Evolutionary conservation across 2,797 vertebrate genomes (phyloP).

Genomic region (Protosalanx chinensis): DNA sequence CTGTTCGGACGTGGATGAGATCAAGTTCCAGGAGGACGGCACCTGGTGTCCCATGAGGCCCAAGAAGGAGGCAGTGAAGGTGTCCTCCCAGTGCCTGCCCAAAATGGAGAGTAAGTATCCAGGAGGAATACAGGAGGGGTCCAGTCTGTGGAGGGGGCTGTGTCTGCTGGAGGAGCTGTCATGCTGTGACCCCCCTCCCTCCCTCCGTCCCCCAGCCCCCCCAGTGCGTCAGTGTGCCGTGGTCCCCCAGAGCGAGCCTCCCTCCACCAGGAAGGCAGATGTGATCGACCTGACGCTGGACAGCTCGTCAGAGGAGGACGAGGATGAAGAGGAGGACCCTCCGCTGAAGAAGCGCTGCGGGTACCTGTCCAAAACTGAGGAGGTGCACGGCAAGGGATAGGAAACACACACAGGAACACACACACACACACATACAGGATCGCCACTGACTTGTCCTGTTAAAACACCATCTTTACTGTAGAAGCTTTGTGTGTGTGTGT

Average conservation of each 20-base stretch:
- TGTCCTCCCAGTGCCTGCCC: slow-evolving; percentile 77
- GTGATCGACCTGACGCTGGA: slow-evolving; percentile 91
- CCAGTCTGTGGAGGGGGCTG: too few relatives aligned
- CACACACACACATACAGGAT: too few relatives aligned
- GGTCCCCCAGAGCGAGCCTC: slow-evolving; percentile 68
- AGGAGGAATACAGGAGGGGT: too few relatives aligned
- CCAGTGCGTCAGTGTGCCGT: slow-evolving; percentile 77
- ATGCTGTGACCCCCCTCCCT: not conserved
- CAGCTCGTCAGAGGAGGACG: slow-evolving; percentile 84
- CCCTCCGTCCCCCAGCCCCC: slow-evolving; percentile 59
- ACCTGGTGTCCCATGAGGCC: slow-evolving; percentile 98
- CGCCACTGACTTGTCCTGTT: not conserved
- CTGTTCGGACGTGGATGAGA: slow-evolving; percentile 95
- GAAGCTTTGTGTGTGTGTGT: not conserved
- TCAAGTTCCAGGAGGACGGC: slow-evolving; percentile 96
- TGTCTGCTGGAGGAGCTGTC: not conserved
- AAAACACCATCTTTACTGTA: not conserved
- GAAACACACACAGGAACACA: slow-evolving; percentile 24
- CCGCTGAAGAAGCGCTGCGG: slow-evolving; percentile 87
- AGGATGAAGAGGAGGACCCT: slow-evolving; percentile 82
- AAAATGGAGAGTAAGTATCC: slow-evolving; percentile 85
- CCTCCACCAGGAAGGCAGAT: slow-evolving; percentile 84
- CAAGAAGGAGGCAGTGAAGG: slow-evolving; percentile 88
- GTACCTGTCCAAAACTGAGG: slow-evolving; percentile 84
- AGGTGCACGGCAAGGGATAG: slow-evolving; percentile 87